These are phyloP conservation scores for Sparus aurata DNA, from an alignment of 2,797 vertebrate species.

Conservation along the genomic window DNA sequence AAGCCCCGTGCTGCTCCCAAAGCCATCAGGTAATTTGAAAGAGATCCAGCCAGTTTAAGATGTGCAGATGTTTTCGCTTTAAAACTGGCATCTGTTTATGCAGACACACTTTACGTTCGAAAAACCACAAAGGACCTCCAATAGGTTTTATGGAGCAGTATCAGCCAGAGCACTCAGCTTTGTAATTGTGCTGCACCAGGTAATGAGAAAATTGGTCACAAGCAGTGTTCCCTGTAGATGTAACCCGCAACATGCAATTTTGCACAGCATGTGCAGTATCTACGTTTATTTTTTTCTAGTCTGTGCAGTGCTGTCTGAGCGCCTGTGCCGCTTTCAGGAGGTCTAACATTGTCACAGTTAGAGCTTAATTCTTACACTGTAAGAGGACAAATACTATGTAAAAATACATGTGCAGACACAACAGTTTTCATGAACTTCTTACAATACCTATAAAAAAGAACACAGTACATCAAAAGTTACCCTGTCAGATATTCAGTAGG, in stretches of 20 bases:
- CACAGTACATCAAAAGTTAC: neutral
- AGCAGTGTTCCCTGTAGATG: slow-evolving; percentile 81
- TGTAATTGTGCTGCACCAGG: slow-evolving; percentile 84
- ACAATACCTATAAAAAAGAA: slow-evolving; percentile 15
- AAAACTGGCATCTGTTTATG: slow-evolving; percentile 89
- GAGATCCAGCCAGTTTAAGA: slow-evolving; percentile 86
- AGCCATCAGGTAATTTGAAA: slow-evolving; percentile 87
- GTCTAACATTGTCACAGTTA: slow-evolving; percentile 53
- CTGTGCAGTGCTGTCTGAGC: slow-evolving; percentile 40
- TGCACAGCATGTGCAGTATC: slow-evolving; percentile 74
- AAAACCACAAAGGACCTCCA: slow-evolving; percentile 86
- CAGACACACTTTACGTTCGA: slow-evolving; percentile 82
- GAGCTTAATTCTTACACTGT: slow-evolving; percentile 38
- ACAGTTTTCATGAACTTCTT: slow-evolving; percentile 14
- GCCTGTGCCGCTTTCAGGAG: slow-evolving; percentile 53
- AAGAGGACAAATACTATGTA: slow-evolving; percentile 39
- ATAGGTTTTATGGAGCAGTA: slow-evolving; percentile 85
- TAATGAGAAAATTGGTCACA: slow-evolving; percentile 86
- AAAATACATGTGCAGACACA: slow-evolving; percentile 39
- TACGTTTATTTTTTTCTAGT: slow-evolving; percentile 57
- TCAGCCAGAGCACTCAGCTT: slow-evolving; percentile 82
- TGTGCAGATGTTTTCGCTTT: slow-evolving; percentile 88
- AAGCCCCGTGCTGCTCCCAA: slow-evolving; percentile 77
- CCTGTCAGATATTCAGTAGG: neutral
- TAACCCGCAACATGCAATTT: slow-evolving; percentile 76